Conservation (phyloP, 2,888 invertebrate species). For the Brenthis daphne region DNA sequence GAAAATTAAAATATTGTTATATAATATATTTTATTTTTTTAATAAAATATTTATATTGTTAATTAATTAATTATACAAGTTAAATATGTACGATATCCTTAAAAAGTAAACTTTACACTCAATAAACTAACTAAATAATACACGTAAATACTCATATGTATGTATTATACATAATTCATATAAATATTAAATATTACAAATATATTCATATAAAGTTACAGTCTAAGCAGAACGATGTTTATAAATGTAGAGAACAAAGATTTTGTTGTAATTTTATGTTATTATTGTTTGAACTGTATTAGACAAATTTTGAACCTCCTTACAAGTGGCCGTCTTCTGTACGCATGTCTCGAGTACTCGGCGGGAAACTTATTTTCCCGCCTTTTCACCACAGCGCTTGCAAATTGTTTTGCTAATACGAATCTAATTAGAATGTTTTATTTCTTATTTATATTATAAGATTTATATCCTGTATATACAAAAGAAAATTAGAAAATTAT, state of each 20-base stretch:
- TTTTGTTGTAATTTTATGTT: neutral
- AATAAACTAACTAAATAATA: too few relatives aligned
- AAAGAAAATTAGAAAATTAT: neutral
- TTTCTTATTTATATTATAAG: slow-evolving; percentile 9
- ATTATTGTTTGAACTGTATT: slow-evolving; percentile 11
- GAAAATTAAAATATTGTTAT: neutral
- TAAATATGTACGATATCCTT: too few relatives aligned
- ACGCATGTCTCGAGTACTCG: slow-evolving; percentile 72
- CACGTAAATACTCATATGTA: too few relatives aligned
- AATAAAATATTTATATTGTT: neutral
- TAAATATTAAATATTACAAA: too few relatives aligned
- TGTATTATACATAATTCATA: too few relatives aligned
- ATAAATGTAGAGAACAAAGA: neutral
- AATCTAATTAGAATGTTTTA: slow-evolving; percentile 59
- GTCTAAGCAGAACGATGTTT: neutral
- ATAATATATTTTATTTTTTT: neutral
- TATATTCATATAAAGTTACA: too few relatives aligned
- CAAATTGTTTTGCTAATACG: slow-evolving; percentile 55
- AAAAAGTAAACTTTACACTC: too few relatives aligned
- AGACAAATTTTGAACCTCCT: slow-evolving; percentile 28
- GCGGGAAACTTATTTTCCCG: slow-evolving; percentile 80
- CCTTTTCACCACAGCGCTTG: slow-evolving; percentile 66
- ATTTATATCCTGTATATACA: neutral
- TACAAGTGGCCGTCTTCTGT: slow-evolving; percentile 49
- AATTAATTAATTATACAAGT: too few relatives aligned